Evolutionary conservation across 2,113 vertebrate species (phyloP).

Genomic region (Fregetta grallaria): DNA sequence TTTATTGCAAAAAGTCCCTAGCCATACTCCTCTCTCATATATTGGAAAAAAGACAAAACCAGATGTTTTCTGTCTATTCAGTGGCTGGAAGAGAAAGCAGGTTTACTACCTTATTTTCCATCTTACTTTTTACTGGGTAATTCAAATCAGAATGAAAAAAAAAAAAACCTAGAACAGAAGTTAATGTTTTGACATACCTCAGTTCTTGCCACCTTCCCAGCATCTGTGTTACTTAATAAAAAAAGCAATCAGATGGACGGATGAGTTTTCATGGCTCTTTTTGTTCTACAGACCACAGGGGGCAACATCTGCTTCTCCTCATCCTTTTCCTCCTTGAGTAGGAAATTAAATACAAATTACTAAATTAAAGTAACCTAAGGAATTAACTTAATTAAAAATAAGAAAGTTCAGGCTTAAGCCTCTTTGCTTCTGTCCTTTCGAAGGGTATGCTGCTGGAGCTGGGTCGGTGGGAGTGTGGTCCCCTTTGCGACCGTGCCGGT

Average conservation of each 20-base stretch:
- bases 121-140: not conserved
- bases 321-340: not conserved
- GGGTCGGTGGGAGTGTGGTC: rapidly evolving
- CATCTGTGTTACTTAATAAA: slow-evolving; percentile 1
- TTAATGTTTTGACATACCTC: not conserved
- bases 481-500: rapidly evolving
- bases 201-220: not conserved
- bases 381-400: not conserved
- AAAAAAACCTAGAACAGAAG: not conserved
- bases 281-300: not conserved
- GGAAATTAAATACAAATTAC: slow-evolving; percentile 41
- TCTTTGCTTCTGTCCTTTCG: not conserved
- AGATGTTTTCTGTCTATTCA: not conserved
- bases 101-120: not conserved
- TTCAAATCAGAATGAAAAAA: not conserved
- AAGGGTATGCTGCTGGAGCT: not conserved
- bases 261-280: not conserved
- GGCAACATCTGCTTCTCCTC: slow-evolving; percentile 23
- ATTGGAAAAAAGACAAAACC: not conserved
- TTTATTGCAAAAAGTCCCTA: not conserved
- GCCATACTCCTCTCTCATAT: not conserved
- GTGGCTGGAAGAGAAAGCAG: not conserved
- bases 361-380: not conserved
- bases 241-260: not conserved
- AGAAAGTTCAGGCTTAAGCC: not conserved